Percentiles rank a stretch among this genome's conserved stretches.
Evolutionary conservation across 2,888 invertebrate genomes (phyloP).

Genomic region (Lacanobia oleracea): DNA sequence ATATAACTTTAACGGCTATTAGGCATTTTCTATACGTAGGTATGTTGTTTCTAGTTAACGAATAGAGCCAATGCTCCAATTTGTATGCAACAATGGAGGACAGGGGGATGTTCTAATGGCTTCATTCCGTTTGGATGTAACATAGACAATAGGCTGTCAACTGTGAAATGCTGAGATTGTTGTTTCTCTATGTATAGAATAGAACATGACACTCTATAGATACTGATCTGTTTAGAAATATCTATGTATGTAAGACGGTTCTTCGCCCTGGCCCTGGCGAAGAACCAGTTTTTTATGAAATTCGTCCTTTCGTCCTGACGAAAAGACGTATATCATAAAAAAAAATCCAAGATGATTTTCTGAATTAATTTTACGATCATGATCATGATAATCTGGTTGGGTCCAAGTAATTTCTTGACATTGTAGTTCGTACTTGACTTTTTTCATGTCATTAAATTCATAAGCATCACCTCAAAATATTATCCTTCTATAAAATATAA

Average conservation of each 20-base stretch:
- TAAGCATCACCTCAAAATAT: neutral
- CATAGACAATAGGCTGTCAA: constrained; percentile 23
- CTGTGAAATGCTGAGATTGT: constrained; percentile 16
- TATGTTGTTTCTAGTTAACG: neutral
- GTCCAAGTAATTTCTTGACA: neutral
- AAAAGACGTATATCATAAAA: no score
- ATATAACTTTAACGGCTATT: constrained; percentile 2
- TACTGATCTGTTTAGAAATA: neutral
- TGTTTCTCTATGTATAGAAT: constrained; percentile 2
- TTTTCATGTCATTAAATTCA: neutral
- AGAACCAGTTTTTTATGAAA: no score
- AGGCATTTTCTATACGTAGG: neutral
- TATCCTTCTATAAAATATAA: constrained; percentile 7
- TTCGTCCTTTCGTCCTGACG: no score
- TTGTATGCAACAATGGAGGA: constrained; percentile 40
- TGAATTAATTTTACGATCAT: no score
- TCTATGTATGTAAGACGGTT: neutral
- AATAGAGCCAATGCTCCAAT: constrained; percentile 23
- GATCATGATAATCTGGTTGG: neutral
- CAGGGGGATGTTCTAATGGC: constrained; percentile 27
- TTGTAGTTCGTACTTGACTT: neutral
- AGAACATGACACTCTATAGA: neutral
- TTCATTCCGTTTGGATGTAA: constrained; percentile 34
- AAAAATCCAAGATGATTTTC: no score
- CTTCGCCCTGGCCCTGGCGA: no score